A percentile compares a stretch with the other conserved stretches of the same genome.
phyloP scores from a whole-genome alignment of 2,113 vertebrate species.

The Mus pahari region DNA sequence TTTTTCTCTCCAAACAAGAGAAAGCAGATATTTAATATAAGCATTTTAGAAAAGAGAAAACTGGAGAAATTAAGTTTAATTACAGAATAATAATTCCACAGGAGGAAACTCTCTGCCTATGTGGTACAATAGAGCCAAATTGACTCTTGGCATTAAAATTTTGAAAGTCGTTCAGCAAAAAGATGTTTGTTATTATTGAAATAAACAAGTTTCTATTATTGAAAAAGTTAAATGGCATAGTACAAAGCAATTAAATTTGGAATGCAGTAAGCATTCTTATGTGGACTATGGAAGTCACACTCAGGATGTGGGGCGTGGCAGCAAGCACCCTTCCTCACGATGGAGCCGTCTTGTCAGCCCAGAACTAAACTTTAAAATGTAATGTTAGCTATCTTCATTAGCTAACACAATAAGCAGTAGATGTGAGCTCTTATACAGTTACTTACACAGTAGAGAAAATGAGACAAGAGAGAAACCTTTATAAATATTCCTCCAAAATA shows the following conservation, averaged over 20 bases:
- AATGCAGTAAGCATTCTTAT: constrained; percentile 16
- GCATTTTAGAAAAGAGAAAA: constrained; percentile 33
- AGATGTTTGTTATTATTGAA: constrained; percentile 29
- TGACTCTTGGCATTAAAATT: constrained; percentile 63
- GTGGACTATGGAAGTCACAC: not conserved
- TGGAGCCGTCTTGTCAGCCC: not conserved
- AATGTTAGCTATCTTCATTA: not conserved
- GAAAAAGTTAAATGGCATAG: constrained; percentile 57
- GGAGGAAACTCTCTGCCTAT: constrained; percentile 30
- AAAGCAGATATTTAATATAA: not conserved
- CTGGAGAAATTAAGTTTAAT: constrained; percentile 40
- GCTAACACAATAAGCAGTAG: constrained; percentile 4
- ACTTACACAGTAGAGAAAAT: constrained; percentile 53
- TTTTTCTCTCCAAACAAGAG: not conserved
- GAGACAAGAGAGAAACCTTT: constrained; percentile 25
- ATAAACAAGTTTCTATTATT: constrained; percentile 46
- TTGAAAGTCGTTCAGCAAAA: constrained; percentile 46
- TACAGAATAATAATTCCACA: constrained; percentile 7
- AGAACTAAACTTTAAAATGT: constrained; percentile 17
- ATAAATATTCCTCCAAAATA: constrained; percentile 63
- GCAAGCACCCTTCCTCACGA: not conserved
- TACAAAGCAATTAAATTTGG: constrained; percentile 26
- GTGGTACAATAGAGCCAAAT: constrained; percentile 44
- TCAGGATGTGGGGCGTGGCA: too few species aligned
- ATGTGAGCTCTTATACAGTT: not conserved